Evolutionary conservation across 2,888 invertebrate species (phyloP), one percentile per base, ranked within the genome.

Genomic region (Leptopterna dolabrata): DNA sequence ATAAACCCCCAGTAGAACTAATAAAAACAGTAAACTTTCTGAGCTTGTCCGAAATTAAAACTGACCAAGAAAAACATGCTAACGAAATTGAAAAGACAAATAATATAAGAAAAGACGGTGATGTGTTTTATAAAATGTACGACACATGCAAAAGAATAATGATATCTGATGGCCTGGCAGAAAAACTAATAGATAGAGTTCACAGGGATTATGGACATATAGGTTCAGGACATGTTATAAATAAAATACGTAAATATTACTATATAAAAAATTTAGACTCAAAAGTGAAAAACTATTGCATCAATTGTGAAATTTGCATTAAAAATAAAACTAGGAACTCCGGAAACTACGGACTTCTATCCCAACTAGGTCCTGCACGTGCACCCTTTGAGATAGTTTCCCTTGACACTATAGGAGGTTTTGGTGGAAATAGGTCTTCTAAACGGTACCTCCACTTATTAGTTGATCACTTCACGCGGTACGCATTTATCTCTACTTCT

Each of bases 51-150:
- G n/a, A n/a, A n/a, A n/a, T n/a, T n/a, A n/a, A n/a, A n/a, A n/a
- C n/a, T n/a, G n/a, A n/a, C n/a, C n/a, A n/a, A n/a, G n/a, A n/a
- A n/a, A n/a, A n/a, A n/a, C n/a, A n/a, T n/a, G n/a, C n/a, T n/a
- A n/a, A 63, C 9, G 14, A 63, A 63, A 63, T 63, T 4, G 63
- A 16, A 63, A 43, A 70, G 24, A 70, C n/a, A n/a, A n/a, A n/a
- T n/a, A n/a, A n/a, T n/a, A n/a, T 70, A 6, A 14, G 41, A 41
- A 11, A 45, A 19, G 41, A 91, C 3, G 16, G 16, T 51, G 51
- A 16, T 13, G 3, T 14, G 13, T 3, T 9, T 14, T 51, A 51
- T 9, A 51, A 51, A 14, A 51, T 14, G 3, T 13, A 51, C 3
- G 16, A 51, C 16, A 16, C 51, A 51, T 3, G 11, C 16, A 16